Percentiles rank a stretch among this genome's conserved stretches.
Conservation (phyloP, 1,140 invertebrate species). For the Theocolax elegans region DNA sequence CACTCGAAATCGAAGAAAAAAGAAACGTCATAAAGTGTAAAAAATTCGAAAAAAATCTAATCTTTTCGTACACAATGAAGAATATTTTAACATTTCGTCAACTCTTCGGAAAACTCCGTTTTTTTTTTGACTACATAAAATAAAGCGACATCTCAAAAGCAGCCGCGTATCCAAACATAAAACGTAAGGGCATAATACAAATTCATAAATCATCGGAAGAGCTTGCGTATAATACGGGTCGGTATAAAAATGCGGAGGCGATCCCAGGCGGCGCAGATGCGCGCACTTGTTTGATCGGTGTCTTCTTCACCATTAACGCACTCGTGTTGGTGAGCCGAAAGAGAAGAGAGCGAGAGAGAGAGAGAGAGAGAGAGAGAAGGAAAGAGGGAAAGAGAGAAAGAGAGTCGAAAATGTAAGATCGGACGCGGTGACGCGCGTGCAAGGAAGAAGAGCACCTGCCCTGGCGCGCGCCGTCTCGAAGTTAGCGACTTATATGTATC, state of each 20-base stretch:
- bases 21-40: no score
- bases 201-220: conserved; percentile 34
- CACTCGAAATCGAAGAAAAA: no score
- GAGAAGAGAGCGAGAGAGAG: neutral
- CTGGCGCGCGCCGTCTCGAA: neutral
- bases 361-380: neutral
- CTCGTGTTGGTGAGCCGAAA: neutral
- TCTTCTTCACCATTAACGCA: conserved; percentile 38
- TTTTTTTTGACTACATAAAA: no score
- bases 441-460: conserved; percentile 21
- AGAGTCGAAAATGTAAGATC: conserved; percentile 8
- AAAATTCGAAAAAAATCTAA: no score
- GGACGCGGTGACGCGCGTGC: conserved; percentile 11
- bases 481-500: conserved; percentile 17
- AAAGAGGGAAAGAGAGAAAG: neutral
- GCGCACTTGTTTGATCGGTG: conserved; percentile 40
- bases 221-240: neutral
- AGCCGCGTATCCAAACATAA: neutral
- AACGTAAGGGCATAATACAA: neutral
- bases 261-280: conserved; percentile 34
- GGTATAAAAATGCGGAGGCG: neutral
- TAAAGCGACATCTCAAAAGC: no score
- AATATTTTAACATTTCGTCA: no score
- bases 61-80: no score
- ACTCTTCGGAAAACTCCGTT: no score